phyloP scores from a whole-genome alignment of 2,888 invertebrate genomes.

The Conomelus anceps region DNA sequence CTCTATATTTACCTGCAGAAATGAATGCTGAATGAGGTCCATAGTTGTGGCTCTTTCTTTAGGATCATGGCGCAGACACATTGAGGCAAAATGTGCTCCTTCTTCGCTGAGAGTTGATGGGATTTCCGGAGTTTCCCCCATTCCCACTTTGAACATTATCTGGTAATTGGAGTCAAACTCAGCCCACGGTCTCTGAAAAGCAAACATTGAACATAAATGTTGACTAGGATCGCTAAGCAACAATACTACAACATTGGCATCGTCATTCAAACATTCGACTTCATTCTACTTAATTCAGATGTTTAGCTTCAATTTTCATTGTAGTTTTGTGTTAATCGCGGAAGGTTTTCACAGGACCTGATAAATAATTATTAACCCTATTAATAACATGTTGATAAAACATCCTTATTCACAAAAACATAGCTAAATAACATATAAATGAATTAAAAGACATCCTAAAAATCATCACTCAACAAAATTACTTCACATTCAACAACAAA shows the following conservation, averaged over 20 bases:
- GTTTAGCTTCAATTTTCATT: too few relatives aligned
- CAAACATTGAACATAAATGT: conserved; percentile 19
- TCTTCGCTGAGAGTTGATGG: conserved; percentile 72
- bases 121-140: conserved; percentile 74
- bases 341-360: too few relatives aligned
- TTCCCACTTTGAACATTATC: conserved; percentile 72
- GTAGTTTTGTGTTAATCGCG: too few relatives aligned
- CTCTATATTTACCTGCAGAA: conserved; percentile 53
- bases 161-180: conserved; percentile 90
- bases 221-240: not conserved
- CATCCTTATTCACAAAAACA: too few relatives aligned
- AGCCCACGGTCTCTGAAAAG: conserved; percentile 75
- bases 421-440: too few relatives aligned
- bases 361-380: too few relatives aligned
- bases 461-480: too few relatives aligned
- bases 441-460: too few relatives aligned
- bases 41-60: conserved; percentile 62
- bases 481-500: too few relatives aligned
- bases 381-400: too few relatives aligned
- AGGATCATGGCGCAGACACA: conserved; percentile 78
- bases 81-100: conserved; percentile 69
- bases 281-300: too few relatives aligned
- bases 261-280: too few relatives aligned
- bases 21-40: conserved; percentile 65
- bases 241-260: not conserved